These are phyloP conservation scores for Nemotelus pantherinus DNA, from an alignment of 2,888 invertebrate species.

Conservation along the genomic window DNA sequence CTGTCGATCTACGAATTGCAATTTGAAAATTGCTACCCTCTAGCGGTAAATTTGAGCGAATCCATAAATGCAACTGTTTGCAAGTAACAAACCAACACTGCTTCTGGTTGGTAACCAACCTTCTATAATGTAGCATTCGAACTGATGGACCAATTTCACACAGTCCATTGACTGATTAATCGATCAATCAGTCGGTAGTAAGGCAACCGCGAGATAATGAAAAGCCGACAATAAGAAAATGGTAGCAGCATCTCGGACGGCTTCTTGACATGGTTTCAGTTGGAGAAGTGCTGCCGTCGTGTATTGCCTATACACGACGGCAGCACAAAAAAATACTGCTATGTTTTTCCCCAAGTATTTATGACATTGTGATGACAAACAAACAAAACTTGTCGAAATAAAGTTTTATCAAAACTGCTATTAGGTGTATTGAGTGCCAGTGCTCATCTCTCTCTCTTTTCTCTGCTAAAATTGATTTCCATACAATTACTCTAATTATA, in stretches of 20 bases:
- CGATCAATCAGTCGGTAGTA: conserved; percentile 25
- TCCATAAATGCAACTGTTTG: not conserved
- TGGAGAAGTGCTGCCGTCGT: too few species aligned
- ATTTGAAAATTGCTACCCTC: conserved; percentile 21
- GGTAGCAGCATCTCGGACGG: not conserved
- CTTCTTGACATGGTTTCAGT: not conserved
- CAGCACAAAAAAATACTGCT: too few species aligned
- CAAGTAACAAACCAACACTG: not conserved
- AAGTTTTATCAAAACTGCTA: too few species aligned
- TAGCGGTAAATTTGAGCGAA: conserved; percentile 6
- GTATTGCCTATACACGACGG: too few species aligned
- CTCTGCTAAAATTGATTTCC: too few species aligned
- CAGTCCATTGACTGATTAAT: conserved; percentile 38
- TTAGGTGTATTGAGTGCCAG: too few species aligned
- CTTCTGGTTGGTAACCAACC: conserved; percentile 23
- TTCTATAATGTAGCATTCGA: not conserved
- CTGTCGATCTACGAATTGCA: conserved; percentile 17
- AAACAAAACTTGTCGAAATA: too few species aligned
- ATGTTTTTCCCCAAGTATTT: too few species aligned
- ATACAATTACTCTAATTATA: too few species aligned
- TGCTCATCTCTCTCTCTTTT: too few species aligned
- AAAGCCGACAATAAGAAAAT: not conserved
- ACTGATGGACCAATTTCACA: conserved; percentile 31
- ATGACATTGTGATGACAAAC: too few species aligned
- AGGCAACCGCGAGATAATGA: not conserved